Evolutionary conservation across 2,888 invertebrate genomes (phyloP).

Genomic region (Nomada ruficornis): DNA sequence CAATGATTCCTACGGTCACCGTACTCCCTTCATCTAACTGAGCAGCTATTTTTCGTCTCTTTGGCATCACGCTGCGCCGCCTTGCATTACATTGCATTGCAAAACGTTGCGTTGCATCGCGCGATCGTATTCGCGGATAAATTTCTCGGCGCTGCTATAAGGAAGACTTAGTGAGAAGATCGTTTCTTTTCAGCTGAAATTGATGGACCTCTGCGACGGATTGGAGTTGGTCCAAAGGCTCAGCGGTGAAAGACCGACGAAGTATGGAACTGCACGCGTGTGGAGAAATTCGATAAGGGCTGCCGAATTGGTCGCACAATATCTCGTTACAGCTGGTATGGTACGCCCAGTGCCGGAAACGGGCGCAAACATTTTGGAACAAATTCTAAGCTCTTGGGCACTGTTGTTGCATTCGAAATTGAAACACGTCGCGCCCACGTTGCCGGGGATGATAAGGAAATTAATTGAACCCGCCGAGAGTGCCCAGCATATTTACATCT

Average conservation of each 20-base stretch:
- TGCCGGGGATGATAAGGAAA: slow-evolving; percentile 83
- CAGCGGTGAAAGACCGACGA: slow-evolving; percentile 82
- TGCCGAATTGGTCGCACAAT: slow-evolving; percentile 86
- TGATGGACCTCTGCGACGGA: slow-evolving; percentile 86
- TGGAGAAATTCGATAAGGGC: slow-evolving; percentile 86
- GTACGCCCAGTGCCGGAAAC: slow-evolving; percentile 84
- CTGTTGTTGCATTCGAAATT: slow-evolving; percentile 79
- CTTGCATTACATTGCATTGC: too few relatives aligned
- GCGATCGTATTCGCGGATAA: neutral
- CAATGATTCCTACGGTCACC: too few relatives aligned
- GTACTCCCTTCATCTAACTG: too few relatives aligned
- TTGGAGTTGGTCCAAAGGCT: slow-evolving; percentile 86
- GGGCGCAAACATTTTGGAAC: slow-evolving; percentile 79
- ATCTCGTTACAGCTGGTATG: slow-evolving; percentile 86
- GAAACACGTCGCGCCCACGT: slow-evolving; percentile 77
- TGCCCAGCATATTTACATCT: slow-evolving; percentile 88
- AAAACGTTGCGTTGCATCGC: neutral
- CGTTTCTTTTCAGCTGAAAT: slow-evolving; percentile 84
- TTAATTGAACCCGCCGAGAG: slow-evolving; percentile 87
- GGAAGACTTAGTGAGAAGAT: neutral
- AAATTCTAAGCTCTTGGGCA: slow-evolving; percentile 82
- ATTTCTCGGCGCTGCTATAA: neutral
- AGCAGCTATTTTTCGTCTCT: too few relatives aligned
- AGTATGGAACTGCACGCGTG: slow-evolving; percentile 85
- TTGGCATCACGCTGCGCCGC: neutral